Conservation (phyloP, 1,140 invertebrate species). For the Eurosta solidaginis region DNA sequence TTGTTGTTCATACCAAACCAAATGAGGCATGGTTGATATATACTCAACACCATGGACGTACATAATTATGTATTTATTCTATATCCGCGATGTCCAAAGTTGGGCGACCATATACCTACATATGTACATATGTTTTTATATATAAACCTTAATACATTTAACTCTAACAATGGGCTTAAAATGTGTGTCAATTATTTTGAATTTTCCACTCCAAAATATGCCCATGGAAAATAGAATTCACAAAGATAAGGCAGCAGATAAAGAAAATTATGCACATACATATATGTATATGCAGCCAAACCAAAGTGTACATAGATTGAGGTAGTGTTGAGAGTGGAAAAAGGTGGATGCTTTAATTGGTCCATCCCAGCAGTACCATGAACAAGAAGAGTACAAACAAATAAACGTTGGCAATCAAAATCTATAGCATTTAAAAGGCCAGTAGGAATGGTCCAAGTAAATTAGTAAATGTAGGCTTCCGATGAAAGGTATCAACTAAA, state of each 20-base stretch:
- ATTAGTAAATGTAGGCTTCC: too few relatives aligned
- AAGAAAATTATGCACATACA: not conserved
- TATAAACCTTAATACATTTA: not conserved
- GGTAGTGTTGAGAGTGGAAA: not conserved
- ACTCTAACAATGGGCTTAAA: not conserved
- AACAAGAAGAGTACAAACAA: not conserved
- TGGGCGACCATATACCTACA: too few relatives aligned
- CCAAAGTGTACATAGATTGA: not conserved
- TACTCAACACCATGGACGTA: not conserved
- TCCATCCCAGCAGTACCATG: not conserved
- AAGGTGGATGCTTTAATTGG: not conserved
- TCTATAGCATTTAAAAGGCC: too few relatives aligned
- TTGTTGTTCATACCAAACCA: not conserved
- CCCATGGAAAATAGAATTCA: too few relatives aligned
- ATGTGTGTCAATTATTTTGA: constrained; percentile 27
- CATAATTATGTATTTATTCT: not conserved
- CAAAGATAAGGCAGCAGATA: too few relatives aligned
- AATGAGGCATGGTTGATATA: not conserved
- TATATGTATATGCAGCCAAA: not conserved
- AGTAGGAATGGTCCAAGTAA: too few relatives aligned
- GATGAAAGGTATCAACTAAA: too few relatives aligned
- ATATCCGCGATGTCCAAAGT: too few relatives aligned
- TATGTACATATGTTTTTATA: not conserved
- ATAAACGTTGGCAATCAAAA: too few relatives aligned
- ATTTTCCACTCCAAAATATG: not conserved